Conservation (phyloP, 2,888 invertebrate species). For the Cyclophora albipunctata region DNA sequence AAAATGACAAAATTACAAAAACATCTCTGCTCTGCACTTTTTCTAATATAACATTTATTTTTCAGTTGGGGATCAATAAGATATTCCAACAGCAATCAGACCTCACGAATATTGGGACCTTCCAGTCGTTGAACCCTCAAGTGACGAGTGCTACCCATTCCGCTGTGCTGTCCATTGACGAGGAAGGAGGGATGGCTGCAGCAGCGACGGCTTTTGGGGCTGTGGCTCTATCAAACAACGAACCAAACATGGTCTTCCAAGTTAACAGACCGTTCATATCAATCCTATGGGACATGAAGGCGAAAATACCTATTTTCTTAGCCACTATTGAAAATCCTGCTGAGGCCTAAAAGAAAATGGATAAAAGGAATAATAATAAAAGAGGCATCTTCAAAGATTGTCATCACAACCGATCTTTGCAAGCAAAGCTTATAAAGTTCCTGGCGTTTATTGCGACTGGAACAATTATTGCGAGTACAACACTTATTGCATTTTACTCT, state of each 20-base stretch:
- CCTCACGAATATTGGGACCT: slow-evolving; percentile 44
- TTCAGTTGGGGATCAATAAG: slow-evolving; percentile 62
- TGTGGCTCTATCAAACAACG: slow-evolving; percentile 64
- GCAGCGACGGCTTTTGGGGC: slow-evolving; percentile 61
- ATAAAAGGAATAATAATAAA: background rate
- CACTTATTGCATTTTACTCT: too few relatives aligned
- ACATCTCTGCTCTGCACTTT: too few relatives aligned
- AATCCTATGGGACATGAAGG: slow-evolving; percentile 60
- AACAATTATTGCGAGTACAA: too few relatives aligned
- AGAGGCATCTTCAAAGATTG: too few relatives aligned
- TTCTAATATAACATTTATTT: too few relatives aligned
- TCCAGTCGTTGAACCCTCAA: slow-evolving; percentile 33
- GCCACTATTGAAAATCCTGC: slow-evolving; percentile 64
- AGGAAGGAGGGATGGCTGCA: slow-evolving; percentile 65
- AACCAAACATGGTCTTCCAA: slow-evolving; percentile 42
- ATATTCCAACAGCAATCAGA: slow-evolving; percentile 54
- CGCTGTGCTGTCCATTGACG: slow-evolving; percentile 68
- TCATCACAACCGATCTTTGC: too few relatives aligned
- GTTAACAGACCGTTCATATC: slow-evolving; percentile 69
- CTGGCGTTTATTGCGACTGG: background rate
- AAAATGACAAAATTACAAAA: too few relatives aligned
- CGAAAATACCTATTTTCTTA: slow-evolving; percentile 65
- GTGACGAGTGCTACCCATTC: slow-evolving; percentile 67
- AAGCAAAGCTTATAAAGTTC: background rate
- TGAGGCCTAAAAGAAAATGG: background rate